phyloP scores from a whole-genome alignment of 1,140 invertebrate genomes.

The Plectrocnemia conspersa region DNA sequence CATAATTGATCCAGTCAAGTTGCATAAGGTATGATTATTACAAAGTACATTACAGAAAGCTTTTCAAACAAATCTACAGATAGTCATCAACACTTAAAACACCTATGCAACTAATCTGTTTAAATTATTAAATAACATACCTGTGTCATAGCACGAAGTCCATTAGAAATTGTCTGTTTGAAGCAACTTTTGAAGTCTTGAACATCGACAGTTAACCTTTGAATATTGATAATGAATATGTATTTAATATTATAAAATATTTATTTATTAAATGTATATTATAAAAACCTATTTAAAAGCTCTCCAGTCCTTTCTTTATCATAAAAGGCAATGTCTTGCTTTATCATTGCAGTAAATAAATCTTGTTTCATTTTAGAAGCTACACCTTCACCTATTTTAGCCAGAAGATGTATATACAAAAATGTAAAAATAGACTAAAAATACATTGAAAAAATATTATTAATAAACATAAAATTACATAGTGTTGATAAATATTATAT shows the following conservation, averaged over 20 bases:
- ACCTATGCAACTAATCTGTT: no score
- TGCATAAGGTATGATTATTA: background rate
- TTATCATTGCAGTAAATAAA: slow-evolving; percentile 78
- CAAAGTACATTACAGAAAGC: background rate
- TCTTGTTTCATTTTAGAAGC: slow-evolving; percentile 73
- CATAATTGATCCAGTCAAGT: no score
- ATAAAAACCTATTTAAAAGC: slow-evolving; percentile 70
- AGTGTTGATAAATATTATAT: background rate
- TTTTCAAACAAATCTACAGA: slow-evolving; percentile 20
- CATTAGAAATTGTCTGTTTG: slow-evolving; percentile 86
- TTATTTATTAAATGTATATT: slow-evolving; percentile 2
- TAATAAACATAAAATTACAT: background rate
- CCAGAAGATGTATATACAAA: slow-evolving; percentile 80
- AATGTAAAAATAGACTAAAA: slow-evolving; percentile 82
- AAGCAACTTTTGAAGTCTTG: slow-evolving; percentile 97
- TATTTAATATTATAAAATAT: slow-evolving; percentile 1
- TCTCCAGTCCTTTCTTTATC: slow-evolving; percentile 87
- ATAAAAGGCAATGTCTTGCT: slow-evolving; percentile 89
- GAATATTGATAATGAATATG: slow-evolving; percentile 35
- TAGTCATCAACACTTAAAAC: no score
- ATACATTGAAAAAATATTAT: slow-evolving; percentile 47
- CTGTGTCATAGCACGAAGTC: slow-evolving; percentile 78
- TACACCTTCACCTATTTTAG: slow-evolving; percentile 81
- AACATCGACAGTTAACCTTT: slow-evolving; percentile 82
- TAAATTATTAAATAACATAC: slow-evolving; percentile 47